phyloP scores from a whole-genome alignment of 1,140 invertebrate genomes.

The Temnothorax curvispinosus region DNA sequence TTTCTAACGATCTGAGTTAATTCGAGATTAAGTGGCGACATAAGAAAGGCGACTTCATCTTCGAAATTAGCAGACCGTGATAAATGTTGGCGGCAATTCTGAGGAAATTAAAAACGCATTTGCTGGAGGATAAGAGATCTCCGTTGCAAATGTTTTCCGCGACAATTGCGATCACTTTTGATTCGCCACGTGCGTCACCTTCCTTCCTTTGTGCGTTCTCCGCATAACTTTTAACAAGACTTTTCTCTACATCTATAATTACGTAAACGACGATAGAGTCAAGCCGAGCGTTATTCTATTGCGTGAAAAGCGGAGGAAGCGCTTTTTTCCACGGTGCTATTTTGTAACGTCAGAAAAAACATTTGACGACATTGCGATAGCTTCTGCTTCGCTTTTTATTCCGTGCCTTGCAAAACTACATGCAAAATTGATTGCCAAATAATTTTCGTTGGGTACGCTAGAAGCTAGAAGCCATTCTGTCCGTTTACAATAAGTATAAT shows the following conservation, averaged over 20 bases:
- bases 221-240: constrained; percentile 20
- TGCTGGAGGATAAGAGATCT: not conserved
- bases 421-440: constrained; percentile 15
- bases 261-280: not conserved
- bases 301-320: constrained; percentile 5
- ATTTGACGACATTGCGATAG: constrained; percentile 28
- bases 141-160: not conserved
- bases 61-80: not conserved
- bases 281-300: constrained; percentile 41
- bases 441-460: not conserved
- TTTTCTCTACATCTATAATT: constrained; percentile 36
- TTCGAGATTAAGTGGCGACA: not conserved
- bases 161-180: constrained; percentile 13
- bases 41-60: not conserved
- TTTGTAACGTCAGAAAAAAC: constrained; percentile 15
- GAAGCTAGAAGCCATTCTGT: not conserved
- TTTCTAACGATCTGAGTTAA: not conserved
- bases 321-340: constrained; percentile 21
- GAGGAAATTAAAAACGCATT: constrained; percentile 37
- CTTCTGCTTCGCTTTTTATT: constrained; percentile 6
- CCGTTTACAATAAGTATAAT: not conserved
- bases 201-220: not conserved
- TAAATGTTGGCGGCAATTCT: not conserved
- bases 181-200: constrained; percentile 27
- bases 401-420: not conserved